These are phyloP conservation scores for Stenodera caucasica DNA, from an alignment of 2,888 invertebrate species.

Conservation along the genomic window DNA sequence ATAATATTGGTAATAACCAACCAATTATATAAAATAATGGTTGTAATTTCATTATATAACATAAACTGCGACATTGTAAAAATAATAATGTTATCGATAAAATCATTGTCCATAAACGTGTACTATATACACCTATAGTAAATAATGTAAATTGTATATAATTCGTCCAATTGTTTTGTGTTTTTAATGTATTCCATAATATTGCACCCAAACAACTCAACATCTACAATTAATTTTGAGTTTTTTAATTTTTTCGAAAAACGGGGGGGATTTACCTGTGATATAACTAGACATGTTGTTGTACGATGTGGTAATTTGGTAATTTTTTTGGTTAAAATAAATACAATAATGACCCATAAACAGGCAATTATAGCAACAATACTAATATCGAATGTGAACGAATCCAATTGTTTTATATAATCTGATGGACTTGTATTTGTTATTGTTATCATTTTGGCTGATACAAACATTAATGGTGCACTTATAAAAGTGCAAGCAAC, in stretches of 20 bases:
- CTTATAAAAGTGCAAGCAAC: slow-evolving; percentile 93
- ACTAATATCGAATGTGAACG: slow-evolving; percentile 82
- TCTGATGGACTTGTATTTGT: slow-evolving; percentile 70
- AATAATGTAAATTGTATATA: slow-evolving; percentile 77
- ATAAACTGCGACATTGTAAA: slow-evolving; percentile 79
- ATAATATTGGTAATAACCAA: slow-evolving; percentile 67
- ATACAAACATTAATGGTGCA: slow-evolving; percentile 93
- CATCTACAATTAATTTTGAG: slow-evolving; percentile 55
- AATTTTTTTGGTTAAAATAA: slow-evolving; percentile 74
- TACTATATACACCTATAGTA: slow-evolving; percentile 76
- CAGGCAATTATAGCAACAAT: slow-evolving; percentile 76
- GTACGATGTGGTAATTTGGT: slow-evolving; percentile 80
- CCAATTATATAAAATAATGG: slow-evolving; percentile 66
- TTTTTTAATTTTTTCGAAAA: slow-evolving; percentile 6
- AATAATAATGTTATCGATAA: slow-evolving; percentile 80
- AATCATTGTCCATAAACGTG: slow-evolving; percentile 83
- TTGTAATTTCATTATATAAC: slow-evolving; percentile 77
- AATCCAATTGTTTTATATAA: slow-evolving; percentile 74
- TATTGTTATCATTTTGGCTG: slow-evolving; percentile 87
- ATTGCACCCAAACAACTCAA: slow-evolving; percentile 74
- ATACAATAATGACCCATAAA: slow-evolving; percentile 76
- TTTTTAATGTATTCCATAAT: slow-evolving; percentile 67
- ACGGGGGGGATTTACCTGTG: slow-evolving; percentile 66
- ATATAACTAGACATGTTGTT: slow-evolving; percentile 74
- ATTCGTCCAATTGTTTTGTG: slow-evolving; percentile 63